Evolutionary conservation across 1,140 invertebrate genomes (phyloP), one percentile per base, ranked within the genome.

Genomic region (Heliconius hermathena): DNA sequence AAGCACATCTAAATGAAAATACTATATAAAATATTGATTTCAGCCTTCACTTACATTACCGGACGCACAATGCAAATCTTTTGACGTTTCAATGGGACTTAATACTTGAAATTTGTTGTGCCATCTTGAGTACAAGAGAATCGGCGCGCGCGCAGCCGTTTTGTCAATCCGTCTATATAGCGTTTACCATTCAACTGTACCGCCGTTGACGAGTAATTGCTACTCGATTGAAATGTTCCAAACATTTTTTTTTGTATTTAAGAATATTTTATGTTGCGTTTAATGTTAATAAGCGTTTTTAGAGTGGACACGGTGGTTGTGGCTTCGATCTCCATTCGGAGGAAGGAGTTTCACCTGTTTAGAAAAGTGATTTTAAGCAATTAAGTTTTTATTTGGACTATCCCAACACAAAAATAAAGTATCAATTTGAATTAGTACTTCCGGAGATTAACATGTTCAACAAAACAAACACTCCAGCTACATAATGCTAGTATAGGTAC

Each of bases 171-270:
- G 92, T 93, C 92, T 76, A 78, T 73, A 78, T 84, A 89, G 88
- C 88, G 89, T 91, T 92, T 90, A 80, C 83, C 85, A 93, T 93
- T 92, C 91, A 93, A 83, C 83, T 89, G 91, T 92, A 93, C 90
- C 91, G 89, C 91, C 89, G 82, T 85, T 92, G 88, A 93, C 87
- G 91, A 93, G 91, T 94, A 94, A 94, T 94, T 93, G 93, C 87
- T 86, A 83, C 71, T 52, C 89, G 87, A 94, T 94, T 94, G 93
- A 94, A 93, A 94, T 91, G 93, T 93, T 92, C n/a, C 3, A 33
- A 52, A 11, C 13, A 66, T 66, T 71, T 52, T 77, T 77, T 77
- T 72, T 46, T 76, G 75, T 77, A 33, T 71, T 52, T 66, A 8
- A 71, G 73, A 66, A 72, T 72, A 72, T 77, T 77, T 70, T 72